Evolutionary conservation across 2,113 vertebrate species (phyloP), one percentile per base, ranked within the genome.

Genomic region (Catharus bicknelli): DNA sequence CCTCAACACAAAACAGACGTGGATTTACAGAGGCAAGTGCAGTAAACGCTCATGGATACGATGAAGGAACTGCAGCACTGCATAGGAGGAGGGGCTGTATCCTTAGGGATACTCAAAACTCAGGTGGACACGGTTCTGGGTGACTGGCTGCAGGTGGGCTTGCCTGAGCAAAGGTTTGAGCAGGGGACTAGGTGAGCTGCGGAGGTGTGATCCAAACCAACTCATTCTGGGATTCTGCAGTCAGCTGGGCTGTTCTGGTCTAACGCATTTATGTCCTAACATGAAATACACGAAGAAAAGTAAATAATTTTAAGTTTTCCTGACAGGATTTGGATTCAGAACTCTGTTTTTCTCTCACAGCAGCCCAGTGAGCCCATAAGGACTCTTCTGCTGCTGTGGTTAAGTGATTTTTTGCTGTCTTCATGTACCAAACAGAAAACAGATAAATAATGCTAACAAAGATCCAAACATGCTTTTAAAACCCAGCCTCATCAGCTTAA

Each of bases 391-490:
- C 50, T 83, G 64, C 64, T 68, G 67, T 0, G 0, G 38, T 66
- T 82, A 62, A 62, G 32, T 62, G 45, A 47, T n/a, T 38, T 85
- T 96, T 79, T 87, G 50, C 54, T 55, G 42, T 62, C 84, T 82
- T 85, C 63, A 85, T 83, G n/a, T 75, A 75, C 34, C 5, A 5
- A 91, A 81, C 30, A 77, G 69, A 86, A 94, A 91, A 80, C n/a
- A 89, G 70, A 89, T 55, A 79, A 90, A 67, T 55, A 75, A 26
- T 13, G 27, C 63, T 83, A 90, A 83, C 54, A 67, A 87, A 86
- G 54, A 81, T 76, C n/a, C 0, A 0, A 94, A 90, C 17, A 38
- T 4, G 9, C 26, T 68, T 83, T 91, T 75, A 72, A 78, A 93
- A 83, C 66, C 5, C 54, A 62, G 67, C 6, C 26, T 58, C 88